These are phyloP conservation scores for Coreius guichenoti DNA, from an alignment of 2,797 vertebrate genomes.

Conservation along the genomic window DNA sequence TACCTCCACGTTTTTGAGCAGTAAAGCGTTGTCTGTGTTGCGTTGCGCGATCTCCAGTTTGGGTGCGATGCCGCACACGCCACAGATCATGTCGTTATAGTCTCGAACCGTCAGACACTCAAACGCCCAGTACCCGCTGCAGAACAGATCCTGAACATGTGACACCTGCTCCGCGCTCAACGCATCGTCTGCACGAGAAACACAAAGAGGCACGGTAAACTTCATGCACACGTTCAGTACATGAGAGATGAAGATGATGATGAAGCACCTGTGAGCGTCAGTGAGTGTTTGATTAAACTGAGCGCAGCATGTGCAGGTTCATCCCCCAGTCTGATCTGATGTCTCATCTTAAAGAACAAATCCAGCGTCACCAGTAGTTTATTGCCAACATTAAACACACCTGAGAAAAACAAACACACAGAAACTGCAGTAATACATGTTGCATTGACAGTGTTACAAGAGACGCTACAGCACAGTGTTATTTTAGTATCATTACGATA, in stretches of 20 bases:
- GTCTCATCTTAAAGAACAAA: conserved; percentile 90
- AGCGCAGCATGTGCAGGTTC: conserved; percentile 81
- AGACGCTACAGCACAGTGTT: not conserved
- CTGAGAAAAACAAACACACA: conserved; percentile 70
- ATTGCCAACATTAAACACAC: conserved; percentile 97
- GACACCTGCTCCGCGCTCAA: conserved; percentile 80
- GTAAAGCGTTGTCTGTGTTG: conserved; percentile 83
- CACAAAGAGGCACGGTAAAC: not conserved
- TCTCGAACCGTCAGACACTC: conserved; percentile 94
- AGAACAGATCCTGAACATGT: conserved; percentile 87
- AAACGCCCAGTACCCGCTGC: conserved; percentile 96
- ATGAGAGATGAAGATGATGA: not conserved
- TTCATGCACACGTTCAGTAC: not conserved
- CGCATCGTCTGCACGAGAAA: conserved; percentile 79
- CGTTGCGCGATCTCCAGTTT: conserved; percentile 92
- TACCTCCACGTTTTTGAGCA: conserved; percentile 93
- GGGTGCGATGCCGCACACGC: conserved; percentile 93
- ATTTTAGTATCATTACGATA: not conserved
- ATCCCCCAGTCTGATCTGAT: conserved; percentile 86
- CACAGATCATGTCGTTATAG: conserved; percentile 99
- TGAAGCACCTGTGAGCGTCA: conserved; percentile 60
- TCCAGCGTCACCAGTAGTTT: conserved; percentile 93
- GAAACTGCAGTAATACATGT: not conserved
- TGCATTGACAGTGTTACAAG: not conserved
- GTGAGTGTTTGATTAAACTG: conserved; percentile 69